phyloP scores from a whole-genome alignment of 2,113 vertebrate species.

The Megalops atlanticus region DNA sequence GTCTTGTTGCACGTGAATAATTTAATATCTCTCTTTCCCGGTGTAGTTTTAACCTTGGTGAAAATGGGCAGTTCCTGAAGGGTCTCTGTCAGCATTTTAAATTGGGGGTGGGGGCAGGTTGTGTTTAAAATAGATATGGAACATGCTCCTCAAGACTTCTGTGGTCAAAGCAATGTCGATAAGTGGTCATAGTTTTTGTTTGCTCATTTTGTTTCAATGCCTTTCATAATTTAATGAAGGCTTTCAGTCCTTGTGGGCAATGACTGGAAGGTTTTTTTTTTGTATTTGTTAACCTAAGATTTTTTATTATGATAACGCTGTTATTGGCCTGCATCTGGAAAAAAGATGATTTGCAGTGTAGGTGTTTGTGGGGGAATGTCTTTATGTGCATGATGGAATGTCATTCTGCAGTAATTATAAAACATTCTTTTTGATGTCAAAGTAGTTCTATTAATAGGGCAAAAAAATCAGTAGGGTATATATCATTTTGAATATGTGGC shows the following conservation, averaged over 20 bases:
- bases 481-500: background rate
- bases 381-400: too few relatives aligned
- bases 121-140: background rate
- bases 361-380: too few relatives aligned
- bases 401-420: background rate
- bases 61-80: constrained; percentile 36
- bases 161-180: background rate
- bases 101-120: background rate
- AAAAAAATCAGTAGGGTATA: background rate
- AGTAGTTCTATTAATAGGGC: background rate
- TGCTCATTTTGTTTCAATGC: background rate
- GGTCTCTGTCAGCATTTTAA: constrained; percentile 7
- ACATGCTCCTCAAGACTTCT: background rate
- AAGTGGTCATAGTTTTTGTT: background rate
- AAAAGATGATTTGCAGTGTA: too few relatives aligned
- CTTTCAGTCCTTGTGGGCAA: background rate
- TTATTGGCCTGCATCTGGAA: background rate
- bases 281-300: background rate
- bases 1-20: constrained; percentile 53
- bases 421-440: too few relatives aligned
- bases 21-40: constrained; percentile 51
- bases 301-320: background rate
- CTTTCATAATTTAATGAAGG: background rate
- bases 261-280: background rate
- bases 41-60: constrained; percentile 49